These are phyloP conservation scores for Cephus runcator DNA, from an alignment of 2,888 invertebrate genomes.

Conservation along the genomic window DNA sequence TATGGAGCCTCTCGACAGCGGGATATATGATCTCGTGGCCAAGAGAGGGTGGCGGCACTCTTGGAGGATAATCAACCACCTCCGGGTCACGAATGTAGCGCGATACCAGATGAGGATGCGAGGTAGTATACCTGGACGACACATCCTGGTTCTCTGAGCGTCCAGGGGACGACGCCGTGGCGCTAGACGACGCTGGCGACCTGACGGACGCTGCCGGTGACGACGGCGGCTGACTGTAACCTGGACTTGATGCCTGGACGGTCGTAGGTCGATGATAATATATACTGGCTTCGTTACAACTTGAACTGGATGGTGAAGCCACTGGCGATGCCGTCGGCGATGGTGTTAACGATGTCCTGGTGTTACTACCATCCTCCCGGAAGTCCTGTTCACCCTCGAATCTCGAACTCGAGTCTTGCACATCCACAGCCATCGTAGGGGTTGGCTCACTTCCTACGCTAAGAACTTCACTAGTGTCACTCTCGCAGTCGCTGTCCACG, in stretches of 20 bases:
- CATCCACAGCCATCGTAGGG: conserved; percentile 38
- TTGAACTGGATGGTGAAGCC: conserved; percentile 58
- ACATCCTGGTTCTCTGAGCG: conserved; percentile 49
- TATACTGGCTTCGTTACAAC: conserved; percentile 43
- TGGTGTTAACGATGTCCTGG: conserved; percentile 23
- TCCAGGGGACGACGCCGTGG: conserved; percentile 59
- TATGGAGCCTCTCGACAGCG: conserved; percentile 50
- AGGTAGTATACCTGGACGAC: conserved; percentile 44
- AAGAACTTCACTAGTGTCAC: conserved; percentile 79
- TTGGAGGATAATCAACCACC: conserved; percentile 45
- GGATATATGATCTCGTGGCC: conserved; percentile 50
- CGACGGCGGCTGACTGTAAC: conserved; percentile 53
- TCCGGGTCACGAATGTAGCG: conserved; percentile 35
- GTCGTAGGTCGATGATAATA: conserved; percentile 41
- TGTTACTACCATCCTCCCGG: conserved; percentile 45
- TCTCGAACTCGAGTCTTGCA: conserved; percentile 25
- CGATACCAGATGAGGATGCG: conserved; percentile 12
- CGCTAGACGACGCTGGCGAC: conserved; percentile 58
- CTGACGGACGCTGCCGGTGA: conserved; percentile 58
- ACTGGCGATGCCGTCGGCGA: conserved; percentile 48
- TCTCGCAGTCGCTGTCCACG: conserved; percentile 54
- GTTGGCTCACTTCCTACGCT: conserved; percentile 83
- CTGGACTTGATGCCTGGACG: conserved; percentile 46
- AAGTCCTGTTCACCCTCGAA: conserved; percentile 25
- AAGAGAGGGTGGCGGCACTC: conserved; percentile 29